A percentile compares a stretch with the other conserved stretches of the same genome.
These are phyloP conservation scores for Oophaga sylvatica DNA, from an alignment of 2,797 vertebrate genomes.

Conservation along the genomic window DNA sequence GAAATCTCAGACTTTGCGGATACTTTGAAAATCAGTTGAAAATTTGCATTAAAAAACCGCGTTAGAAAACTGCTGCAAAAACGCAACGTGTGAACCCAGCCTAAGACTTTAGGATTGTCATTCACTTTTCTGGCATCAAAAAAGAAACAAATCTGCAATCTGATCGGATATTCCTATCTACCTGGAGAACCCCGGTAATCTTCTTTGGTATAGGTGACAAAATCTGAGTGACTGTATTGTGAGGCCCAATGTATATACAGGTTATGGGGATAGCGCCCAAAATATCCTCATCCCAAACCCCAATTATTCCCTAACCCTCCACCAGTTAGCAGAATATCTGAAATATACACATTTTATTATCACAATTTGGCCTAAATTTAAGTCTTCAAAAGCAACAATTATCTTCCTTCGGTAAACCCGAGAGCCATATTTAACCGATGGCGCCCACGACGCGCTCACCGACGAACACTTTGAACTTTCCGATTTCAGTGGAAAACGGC, in stretches of 20 bases:
- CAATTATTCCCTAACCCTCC: not conserved
- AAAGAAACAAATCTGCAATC: no score
- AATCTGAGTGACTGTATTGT: no score
- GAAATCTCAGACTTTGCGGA: no score
- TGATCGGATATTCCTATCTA: no score
- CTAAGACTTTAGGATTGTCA: no score
- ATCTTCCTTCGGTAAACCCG: conserved; percentile 4
- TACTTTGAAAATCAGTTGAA: no score
- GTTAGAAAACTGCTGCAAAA: no score
- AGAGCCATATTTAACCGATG: conserved; percentile 2
- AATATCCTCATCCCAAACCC: not conserved
- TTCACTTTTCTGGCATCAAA: no score
- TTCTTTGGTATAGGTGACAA: no score
- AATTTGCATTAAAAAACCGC: no score
- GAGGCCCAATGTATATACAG: not conserved
- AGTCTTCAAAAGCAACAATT: not conserved
- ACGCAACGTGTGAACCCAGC: no score
- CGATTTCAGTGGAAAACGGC: not conserved
- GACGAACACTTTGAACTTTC: conserved; percentile 27
- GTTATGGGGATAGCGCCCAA: not conserved
- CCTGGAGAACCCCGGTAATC: no score
- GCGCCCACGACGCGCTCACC: not conserved
- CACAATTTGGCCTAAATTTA: not conserved
- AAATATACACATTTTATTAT: not conserved
- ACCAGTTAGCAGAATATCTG: not conserved